A percentile compares a stretch with the other conserved stretches of the same genome.
These are phyloP conservation scores for Melanotaenia boesemani DNA, from an alignment of 2,797 vertebrate species.

Conservation along the genomic window DNA sequence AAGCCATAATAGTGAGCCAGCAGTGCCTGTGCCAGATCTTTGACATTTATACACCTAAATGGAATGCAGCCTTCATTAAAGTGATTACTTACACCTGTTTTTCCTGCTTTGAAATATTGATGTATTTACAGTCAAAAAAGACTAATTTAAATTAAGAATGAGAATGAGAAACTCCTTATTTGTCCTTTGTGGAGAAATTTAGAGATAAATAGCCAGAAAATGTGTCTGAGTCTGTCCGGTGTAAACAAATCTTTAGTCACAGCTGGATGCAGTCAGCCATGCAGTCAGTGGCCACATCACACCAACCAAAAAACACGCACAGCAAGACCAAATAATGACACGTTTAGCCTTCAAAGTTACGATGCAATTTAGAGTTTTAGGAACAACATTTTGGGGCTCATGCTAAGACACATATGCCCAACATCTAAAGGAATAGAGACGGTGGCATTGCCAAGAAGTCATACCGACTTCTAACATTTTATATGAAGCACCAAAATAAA, in stretches of 20 bases:
- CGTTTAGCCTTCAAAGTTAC: conserved; percentile 26
- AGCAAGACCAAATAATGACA: conserved; percentile 34
- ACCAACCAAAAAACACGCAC: conserved; percentile 18
- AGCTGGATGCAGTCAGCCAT: conserved; percentile 30
- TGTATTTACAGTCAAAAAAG: conserved; percentile 14
- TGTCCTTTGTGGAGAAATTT: background rate
- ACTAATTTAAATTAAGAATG: conserved; percentile 8
- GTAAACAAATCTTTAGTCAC: conserved; percentile 40
- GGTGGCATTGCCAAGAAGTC: background rate
- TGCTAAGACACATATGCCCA: background rate
- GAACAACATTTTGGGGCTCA: conserved; percentile 11
- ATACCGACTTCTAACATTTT: background rate
- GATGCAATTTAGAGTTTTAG: background rate
- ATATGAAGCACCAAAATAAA: background rate
- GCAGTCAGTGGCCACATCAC: conserved; percentile 37
- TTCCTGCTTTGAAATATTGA: conserved; percentile 15
- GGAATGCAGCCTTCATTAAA: conserved; percentile 35
- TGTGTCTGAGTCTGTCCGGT: conserved; percentile 42
- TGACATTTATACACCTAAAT: conserved; percentile 16
- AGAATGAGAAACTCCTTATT: too few species aligned
- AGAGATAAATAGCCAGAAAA: conserved; percentile 33
- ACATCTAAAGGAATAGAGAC: background rate
- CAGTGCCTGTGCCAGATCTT: conserved; percentile 4
- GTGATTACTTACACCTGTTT: conserved; percentile 23
- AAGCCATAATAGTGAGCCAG: conserved; percentile 20